phyloP scores from a whole-genome alignment of 2,113 vertebrate genomes.

The Glaucomys volans region DNA sequence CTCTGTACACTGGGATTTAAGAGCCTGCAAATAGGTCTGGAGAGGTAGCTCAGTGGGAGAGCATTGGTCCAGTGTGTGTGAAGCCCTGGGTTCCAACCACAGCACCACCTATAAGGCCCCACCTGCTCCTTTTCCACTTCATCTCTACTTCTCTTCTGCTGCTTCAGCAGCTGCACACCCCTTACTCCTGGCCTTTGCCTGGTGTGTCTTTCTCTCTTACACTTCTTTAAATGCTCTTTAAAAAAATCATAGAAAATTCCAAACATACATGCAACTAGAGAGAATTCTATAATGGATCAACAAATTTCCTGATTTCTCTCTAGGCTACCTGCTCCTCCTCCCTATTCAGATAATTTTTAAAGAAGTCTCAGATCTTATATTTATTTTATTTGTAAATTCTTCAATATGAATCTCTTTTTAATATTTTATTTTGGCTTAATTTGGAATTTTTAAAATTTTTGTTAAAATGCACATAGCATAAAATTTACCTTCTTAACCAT shows the following conservation, averaged over 20 bases:
- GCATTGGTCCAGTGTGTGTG: neutral
- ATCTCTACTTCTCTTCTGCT: neutral
- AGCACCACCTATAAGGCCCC: neutral
- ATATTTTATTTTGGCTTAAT: neutral
- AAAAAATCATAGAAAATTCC: neutral
- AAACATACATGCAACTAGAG: neutral
- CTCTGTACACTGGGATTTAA: neutral
- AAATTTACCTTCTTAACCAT: neutral
- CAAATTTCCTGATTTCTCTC: neutral
- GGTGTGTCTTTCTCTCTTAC: neutral
- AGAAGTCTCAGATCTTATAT: neutral
- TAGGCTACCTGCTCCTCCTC: neutral
- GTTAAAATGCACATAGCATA: neutral
- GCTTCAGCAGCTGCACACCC: neutral
- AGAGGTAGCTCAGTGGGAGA: neutral
- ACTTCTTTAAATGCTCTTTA: neutral
- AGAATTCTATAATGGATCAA: neutral
- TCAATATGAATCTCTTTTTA: neutral
- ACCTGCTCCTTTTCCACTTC: too few relatives aligned
- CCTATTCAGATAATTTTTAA: neutral
- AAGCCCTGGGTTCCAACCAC: too few relatives aligned
- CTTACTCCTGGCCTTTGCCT: neutral
- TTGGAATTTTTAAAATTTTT: neutral
- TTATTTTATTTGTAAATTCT: conserved; percentile 4
- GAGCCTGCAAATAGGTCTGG: neutral